Percentiles rank a stretch among this genome's conserved stretches.
Conservation (phyloP, 35 echinoderm and acorn worm species). For the Holothuria glaberrima region DNA sequence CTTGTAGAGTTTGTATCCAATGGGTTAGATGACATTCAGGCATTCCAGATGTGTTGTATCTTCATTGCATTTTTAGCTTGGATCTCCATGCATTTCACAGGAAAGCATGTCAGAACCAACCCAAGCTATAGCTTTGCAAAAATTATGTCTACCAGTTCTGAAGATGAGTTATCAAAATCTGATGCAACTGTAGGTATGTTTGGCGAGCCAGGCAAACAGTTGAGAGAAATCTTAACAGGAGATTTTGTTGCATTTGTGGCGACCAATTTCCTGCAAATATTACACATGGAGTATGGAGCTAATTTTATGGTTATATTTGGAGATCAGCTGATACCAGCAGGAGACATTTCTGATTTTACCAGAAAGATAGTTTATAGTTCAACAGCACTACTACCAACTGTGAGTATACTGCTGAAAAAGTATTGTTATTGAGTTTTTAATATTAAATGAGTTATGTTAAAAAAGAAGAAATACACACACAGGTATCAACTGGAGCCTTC, state of each 20-base stretch:
- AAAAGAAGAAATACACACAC: no score
- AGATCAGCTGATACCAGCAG: conserved; percentile 77
- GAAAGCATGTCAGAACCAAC: no score
- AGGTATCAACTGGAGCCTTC: no score
- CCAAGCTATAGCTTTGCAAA: conserved; percentile 31
- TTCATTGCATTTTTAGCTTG: conserved; percentile 79
- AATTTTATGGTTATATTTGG: conserved; percentile 91
- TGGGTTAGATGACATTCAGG: conserved; percentile 78
- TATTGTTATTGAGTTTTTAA: no score
- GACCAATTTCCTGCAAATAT: conserved; percentile 86
- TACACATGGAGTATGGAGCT: conserved; percentile 73
- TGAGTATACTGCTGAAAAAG: no score
- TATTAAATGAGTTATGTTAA: no score
- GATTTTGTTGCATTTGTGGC: conserved; percentile 86
- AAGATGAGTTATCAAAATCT: background rate
- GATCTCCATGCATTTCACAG: conserved; percentile 81
- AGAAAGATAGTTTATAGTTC: conserved; percentile 80
- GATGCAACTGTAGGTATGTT: background rate
- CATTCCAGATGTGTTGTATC: conserved; percentile 85
- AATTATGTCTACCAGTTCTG: background rate
- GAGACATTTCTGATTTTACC: conserved; percentile 53
- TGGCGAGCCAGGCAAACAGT: conserved; percentile 8
- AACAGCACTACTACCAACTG: conserved; percentile 82
- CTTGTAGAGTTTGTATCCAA: conserved; percentile 72
- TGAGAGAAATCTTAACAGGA: conserved; percentile 78